These are phyloP conservation scores for Chiloscyllium punctatum DNA, from an alignment of 2,797 vertebrate genomes.

Conservation along the genomic window DNA sequence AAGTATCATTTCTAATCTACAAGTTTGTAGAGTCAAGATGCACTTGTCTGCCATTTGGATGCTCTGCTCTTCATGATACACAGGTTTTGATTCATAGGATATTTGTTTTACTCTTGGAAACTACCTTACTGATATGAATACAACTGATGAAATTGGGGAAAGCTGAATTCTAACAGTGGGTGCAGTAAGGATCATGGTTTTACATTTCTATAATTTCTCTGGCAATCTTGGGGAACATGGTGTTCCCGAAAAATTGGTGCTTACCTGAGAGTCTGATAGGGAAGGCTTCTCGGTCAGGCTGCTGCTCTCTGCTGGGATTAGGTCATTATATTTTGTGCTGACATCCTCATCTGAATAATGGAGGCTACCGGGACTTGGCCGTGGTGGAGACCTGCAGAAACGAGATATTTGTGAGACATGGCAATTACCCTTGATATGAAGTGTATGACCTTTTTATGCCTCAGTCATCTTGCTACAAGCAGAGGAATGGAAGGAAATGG, in stretches of 20 bases:
- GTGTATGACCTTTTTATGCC: background rate
- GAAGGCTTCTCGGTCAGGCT: slow-evolving; percentile 94
- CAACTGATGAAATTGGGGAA: background rate
- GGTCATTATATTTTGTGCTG: slow-evolving; percentile 89
- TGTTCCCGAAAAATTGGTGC: background rate
- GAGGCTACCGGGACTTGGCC: slow-evolving; percentile 90
- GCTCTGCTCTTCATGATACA: background rate
- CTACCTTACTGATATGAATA: background rate
- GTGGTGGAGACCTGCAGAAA: slow-evolving; percentile 74
- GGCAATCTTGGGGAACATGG: background rate
- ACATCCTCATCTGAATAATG: slow-evolving; percentile 95
- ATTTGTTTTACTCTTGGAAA: background rate
- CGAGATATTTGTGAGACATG: background rate
- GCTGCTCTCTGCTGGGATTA: slow-evolving; percentile 92
- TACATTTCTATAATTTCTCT: background rate
- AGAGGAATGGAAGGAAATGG: background rate
- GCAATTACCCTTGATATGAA: background rate
- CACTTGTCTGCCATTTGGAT: background rate
- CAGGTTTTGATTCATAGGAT: background rate
- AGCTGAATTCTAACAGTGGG: background rate
- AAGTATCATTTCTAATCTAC: background rate
- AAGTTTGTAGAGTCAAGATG: background rate
- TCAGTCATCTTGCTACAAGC: background rate
- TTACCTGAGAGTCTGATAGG: slow-evolving; percentile 90
- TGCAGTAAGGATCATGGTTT: background rate